These are phyloP conservation scores for Marmota monax DNA, from an alignment of 2,113 vertebrate genomes.

Conservation along the genomic window DNA sequence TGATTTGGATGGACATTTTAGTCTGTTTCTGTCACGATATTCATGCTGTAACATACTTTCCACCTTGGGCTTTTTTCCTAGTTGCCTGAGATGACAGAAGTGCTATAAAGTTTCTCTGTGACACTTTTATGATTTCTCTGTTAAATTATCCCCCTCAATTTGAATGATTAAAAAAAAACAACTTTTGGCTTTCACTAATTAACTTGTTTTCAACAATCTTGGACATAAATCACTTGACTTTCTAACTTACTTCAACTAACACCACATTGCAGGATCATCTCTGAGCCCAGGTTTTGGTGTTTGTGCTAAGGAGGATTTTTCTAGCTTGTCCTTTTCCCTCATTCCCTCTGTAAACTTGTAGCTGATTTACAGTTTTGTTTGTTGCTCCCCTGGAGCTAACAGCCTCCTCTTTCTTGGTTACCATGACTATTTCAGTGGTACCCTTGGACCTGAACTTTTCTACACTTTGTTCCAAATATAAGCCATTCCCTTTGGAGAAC, in stretches of 20 bases:
- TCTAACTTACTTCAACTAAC: not conserved
- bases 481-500: not conserved
- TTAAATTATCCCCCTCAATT: not conserved
- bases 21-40: not conserved
- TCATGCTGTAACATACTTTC: not conserved
- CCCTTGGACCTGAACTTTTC: not conserved
- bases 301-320: not conserved
- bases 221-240: not conserved
- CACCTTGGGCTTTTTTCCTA: not conserved
- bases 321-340: too few species aligned
- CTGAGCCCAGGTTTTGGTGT: not conserved
- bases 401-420: not conserved
- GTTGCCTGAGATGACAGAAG: not conserved
- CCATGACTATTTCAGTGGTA: not conserved
- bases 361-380: not conserved
- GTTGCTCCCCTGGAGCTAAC: not conserved
- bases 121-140: not conserved
- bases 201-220: not conserved
- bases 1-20: not conserved
- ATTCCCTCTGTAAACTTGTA: not conserved
- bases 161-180: not conserved
- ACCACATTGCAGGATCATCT: not conserved
- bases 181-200: not conserved
- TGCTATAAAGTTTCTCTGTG: not conserved
- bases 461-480: not conserved